Conservation (phyloP, 2,888 invertebrate genomes). For the Phalangium opilio region DNA sequence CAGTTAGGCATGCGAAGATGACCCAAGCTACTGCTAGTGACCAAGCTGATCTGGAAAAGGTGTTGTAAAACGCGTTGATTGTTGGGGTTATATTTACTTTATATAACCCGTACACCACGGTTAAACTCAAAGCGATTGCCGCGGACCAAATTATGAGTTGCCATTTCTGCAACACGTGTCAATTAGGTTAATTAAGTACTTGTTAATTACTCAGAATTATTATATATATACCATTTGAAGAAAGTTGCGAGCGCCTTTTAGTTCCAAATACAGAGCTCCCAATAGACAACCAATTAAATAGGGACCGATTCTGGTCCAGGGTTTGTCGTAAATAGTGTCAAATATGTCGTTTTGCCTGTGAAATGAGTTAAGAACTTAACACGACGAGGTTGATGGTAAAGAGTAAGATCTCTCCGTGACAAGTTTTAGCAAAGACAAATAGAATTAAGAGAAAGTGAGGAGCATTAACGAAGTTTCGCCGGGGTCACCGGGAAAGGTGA, state of each 20-base stretch:
- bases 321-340: slow-evolving; percentile 37
- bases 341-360: no score
- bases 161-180: no score
- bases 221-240: no score
- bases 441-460: slow-evolving; percentile 32
- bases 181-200: no score
- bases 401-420: no score
- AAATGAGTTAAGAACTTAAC: no score
- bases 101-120: neutral
- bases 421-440: no score
- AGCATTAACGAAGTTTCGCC: no score
- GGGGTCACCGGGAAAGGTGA: no score
- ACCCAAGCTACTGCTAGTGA: slow-evolving; percentile 34
- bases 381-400: no score
- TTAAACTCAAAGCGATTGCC: neutral
- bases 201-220: no score
- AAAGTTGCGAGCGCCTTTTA: no score
- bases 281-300: slow-evolving; percentile 21
- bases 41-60: slow-evolving; percentile 28
- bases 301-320: slow-evolving; percentile 21
- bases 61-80: slow-evolving; percentile 25
- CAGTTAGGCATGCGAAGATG: slow-evolving; percentile 33
- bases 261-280: slow-evolving; percentile 5
- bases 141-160: neutral
- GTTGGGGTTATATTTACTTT: neutral